Conservation (phyloP, 2,113 vertebrate genomes). For the Podarcis muralis region DNA sequence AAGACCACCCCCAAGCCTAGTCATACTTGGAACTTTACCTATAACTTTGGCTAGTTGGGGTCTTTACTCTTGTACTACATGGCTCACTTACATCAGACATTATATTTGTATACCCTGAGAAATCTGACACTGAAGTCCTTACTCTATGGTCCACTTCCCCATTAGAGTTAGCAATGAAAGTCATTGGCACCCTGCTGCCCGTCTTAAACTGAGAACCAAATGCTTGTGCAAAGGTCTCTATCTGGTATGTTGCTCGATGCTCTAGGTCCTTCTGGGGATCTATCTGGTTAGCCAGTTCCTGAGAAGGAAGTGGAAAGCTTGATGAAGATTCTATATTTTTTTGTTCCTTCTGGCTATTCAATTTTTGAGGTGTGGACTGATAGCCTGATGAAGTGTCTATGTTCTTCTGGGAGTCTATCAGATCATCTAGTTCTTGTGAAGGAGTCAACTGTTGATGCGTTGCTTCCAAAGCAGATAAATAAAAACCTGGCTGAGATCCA, state of each 20-base stretch:
- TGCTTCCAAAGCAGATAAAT: conserved; percentile 90
- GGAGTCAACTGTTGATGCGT: conserved; percentile 98
- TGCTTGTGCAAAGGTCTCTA: conserved; percentile 99
- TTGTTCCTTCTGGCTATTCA: conserved; percentile 90
- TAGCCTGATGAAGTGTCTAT: conserved; percentile 87
- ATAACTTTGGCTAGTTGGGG: conserved; percentile 98
- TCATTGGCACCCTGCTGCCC: conserved; percentile 94
- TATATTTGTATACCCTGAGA: conserved; percentile 99
- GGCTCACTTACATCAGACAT: conserved; percentile 98
- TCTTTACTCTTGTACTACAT: conserved; percentile 98
- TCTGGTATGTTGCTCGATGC: conserved; percentile 93
- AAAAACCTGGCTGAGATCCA: conserved; percentile 91
- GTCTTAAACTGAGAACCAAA: conserved; percentile 99
- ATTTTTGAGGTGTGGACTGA: conserved; percentile 90
- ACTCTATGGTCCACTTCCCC: conserved; percentile 94
- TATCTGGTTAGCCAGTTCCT: conserved; percentile 89
- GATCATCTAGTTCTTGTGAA: conserved; percentile 97
- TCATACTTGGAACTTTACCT: conserved; percentile 90
- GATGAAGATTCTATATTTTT: conserved; percentile 87
- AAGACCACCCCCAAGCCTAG: conserved; percentile 79
- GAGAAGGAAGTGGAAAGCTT: conserved; percentile 88
- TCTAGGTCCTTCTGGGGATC: conserved; percentile 91
- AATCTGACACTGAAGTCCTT: conserved; percentile 98
- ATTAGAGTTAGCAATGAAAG: conserved; percentile 89
- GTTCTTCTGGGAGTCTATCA: conserved; percentile 93